Evolutionary conservation across 2,888 invertebrate genomes (phyloP).

Genomic region (Leucophenga maculata): DNA sequence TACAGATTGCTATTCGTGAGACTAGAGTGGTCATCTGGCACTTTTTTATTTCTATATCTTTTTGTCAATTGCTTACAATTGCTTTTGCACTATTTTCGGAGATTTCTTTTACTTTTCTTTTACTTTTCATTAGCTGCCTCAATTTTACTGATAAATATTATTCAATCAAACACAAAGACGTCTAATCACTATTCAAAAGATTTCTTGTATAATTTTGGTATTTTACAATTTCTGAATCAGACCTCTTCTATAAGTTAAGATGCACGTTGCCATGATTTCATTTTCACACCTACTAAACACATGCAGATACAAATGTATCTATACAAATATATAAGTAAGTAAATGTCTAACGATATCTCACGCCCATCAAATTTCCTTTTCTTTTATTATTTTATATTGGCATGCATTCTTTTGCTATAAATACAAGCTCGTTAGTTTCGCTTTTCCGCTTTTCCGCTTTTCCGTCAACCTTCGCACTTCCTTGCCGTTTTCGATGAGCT

Average conservation of each 20-base stretch:
- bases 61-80: too few species aligned
- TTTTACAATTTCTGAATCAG: background rate
- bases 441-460: constrained; percentile 36
- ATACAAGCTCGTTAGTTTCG: constrained; percentile 59
- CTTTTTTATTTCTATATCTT: too few species aligned
- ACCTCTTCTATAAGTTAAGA: background rate
- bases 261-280: constrained; percentile 46
- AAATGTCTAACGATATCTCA: constrained; percentile 7
- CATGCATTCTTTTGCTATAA: constrained; percentile 55
- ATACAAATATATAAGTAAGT: background rate
- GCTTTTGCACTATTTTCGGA: too few species aligned
- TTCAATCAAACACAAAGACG: too few species aligned
- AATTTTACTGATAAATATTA: too few species aligned
- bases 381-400: constrained; percentile 61
- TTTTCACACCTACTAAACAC: constrained; percentile 22
- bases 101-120: too few species aligned
- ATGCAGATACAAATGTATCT: background rate
- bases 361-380: constrained; percentile 36
- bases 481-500: constrained; percentile 34
- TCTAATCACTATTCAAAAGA: too few species aligned
- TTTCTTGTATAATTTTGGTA: too few species aligned
- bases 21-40: too few species aligned
- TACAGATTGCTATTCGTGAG: too few species aligned
- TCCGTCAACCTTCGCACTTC: constrained; percentile 34
- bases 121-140: too few species aligned